phyloP scores from a whole-genome alignment of 2,797 vertebrate genomes.

The Leptatherina wallacei region DNA sequence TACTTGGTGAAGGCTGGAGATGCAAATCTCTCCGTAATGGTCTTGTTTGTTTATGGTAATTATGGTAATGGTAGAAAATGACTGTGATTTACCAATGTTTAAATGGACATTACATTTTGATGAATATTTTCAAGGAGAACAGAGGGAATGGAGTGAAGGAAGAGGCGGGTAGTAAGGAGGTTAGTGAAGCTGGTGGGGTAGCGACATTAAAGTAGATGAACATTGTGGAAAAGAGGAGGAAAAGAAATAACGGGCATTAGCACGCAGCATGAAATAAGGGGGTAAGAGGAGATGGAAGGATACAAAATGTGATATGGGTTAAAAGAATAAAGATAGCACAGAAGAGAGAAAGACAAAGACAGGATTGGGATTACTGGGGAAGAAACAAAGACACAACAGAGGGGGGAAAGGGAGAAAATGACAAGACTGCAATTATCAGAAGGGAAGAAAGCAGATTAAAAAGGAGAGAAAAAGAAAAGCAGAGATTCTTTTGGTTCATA shows the following conservation, averaged over 20 bases:
- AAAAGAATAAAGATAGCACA: not conserved
- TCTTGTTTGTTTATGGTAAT: constrained; percentile 63
- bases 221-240: not conserved
- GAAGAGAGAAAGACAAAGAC: not conserved
- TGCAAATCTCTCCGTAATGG: constrained; percentile 60
- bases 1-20: constrained; percentile 22
- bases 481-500: constrained; percentile 6
- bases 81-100: constrained; percentile 55
- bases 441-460: not conserved
- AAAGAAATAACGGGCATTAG: not conserved
- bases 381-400: not conserved
- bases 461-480: not conserved
- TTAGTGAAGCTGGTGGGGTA: constrained; percentile 1
- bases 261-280: not conserved
- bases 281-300: constrained; percentile 1
- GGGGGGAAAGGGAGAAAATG: not conserved
- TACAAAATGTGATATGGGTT: not conserved
- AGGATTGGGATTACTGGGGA: not conserved
- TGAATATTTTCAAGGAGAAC: constrained; percentile 22
- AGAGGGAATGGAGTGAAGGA: not conserved
- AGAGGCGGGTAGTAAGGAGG: not conserved
- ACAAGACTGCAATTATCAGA: constrained; percentile 11
- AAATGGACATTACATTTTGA: constrained; percentile 45
- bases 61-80: constrained; percentile 59
- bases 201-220: not conserved